Base-by-base conservation (phyloP, 2,113 vertebrate genomes). In the Riparia riparia region DNA sequence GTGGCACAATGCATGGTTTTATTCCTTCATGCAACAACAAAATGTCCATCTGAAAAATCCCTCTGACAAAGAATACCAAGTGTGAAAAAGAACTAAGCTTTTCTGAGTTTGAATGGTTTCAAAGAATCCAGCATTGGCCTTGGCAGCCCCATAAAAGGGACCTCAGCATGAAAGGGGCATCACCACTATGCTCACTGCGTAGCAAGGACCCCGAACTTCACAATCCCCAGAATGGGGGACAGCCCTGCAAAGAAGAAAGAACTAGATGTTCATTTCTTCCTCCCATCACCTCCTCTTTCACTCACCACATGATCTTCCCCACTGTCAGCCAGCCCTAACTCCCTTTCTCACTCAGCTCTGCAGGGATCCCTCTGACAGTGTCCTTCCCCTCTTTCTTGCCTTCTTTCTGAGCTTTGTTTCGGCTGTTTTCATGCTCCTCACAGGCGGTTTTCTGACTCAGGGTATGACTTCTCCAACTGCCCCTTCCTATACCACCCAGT, bases 1-100 rank as follows among this genome's bases (percentile, higher is more conserved):
- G 72, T 71, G 68, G 83, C 65, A 83, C 25, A 1, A 80, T 78
- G 69, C 86, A 34, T 72, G 64, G 47, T 70, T 93, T 95, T 93
- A 90, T 94, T 94, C 66, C 45, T 90, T 84, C 65, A 74, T 32
- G 17, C 76, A 89, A 86, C 42, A 95, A 89, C 57, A 93, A 93
- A 92, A 81, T 49, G 57, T 86, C 72, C 83, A 82, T 93, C 69
- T 69, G 68, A 92, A 96, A 96, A 95, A 86, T 20, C 37, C 41
- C n/a, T 64, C 64, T 82, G 64, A 95, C 8, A 24, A 89, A 93
- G 51, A 71, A 90, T 29, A 84, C 16, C 69, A 83, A 83, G 64
- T 7, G 0, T 81, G 56, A 81, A 93, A 92, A 91, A 86, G 9
- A 61, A 32, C n/a, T 14, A 49, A 44, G 12, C 57, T 86, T 86